phyloP scores from a whole-genome alignment of 2,888 invertebrate species.

The Leptodirus hochenwartii region DNA sequence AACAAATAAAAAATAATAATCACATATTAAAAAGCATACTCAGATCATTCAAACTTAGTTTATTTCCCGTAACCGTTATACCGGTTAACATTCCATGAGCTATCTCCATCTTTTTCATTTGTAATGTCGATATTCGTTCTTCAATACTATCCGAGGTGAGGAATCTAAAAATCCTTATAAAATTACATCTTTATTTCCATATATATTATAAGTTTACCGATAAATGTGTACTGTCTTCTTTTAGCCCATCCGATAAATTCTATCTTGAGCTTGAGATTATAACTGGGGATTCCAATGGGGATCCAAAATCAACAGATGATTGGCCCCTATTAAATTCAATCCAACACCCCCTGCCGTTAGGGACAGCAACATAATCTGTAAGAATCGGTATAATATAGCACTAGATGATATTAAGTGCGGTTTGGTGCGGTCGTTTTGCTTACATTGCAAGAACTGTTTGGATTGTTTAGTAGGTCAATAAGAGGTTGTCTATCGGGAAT shows the following conservation, averaged over 20 bases:
- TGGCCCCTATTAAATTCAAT: conserved; percentile 84
- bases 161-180: conserved; percentile 39
- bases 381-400: conserved; percentile 5
- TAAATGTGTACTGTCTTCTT: conserved; percentile 62
- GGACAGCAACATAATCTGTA: conserved; percentile 60
- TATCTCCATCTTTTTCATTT: conserved; percentile 58
- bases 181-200: conserved; percentile 1
- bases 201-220: conserved; percentile 38
- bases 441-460: conserved; percentile 36
- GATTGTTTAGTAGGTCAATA: conserved; percentile 53
- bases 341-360: conserved; percentile 91
- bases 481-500: conserved; percentile 51
- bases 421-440: conserved; percentile 10
- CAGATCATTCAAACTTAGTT: conserved; percentile 64
- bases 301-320: conserved; percentile 78
- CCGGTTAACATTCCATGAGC: conserved; percentile 66
- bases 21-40: conserved; percentile 44
- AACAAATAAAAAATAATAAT: conserved; percentile 8
- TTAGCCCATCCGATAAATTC: conserved; percentile 86
- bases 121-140: conserved; percentile 62
- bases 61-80: conserved; percentile 40
- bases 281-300: conserved; percentile 96
- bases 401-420: conserved; percentile 2
- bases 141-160: conserved; percentile 77
- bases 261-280: conserved; percentile 86